A percentile compares a stretch with the other conserved stretches of the same genome.
phyloP scores from a whole-genome alignment of 35 echinoderm and acorn worm genomes.

The Ptychodera flava region DNA sequence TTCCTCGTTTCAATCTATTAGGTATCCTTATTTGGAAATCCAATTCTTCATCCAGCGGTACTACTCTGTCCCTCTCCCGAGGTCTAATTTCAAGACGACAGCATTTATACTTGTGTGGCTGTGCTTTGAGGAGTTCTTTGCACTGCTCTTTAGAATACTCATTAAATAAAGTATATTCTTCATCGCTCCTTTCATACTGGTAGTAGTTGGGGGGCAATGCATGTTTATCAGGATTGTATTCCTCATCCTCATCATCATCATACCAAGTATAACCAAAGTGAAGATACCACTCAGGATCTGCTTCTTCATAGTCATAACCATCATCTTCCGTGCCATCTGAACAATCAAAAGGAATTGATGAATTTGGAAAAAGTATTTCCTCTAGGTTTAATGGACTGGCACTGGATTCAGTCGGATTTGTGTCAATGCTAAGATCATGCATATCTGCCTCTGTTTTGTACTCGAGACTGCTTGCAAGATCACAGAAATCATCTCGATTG shows the following conservation, averaged over 20 bases:
- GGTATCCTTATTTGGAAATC: constrained; percentile 27
- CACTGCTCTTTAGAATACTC: background rate
- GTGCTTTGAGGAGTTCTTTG: background rate
- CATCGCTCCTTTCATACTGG: background rate
- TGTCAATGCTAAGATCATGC: no score
- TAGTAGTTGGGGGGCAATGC: background rate
- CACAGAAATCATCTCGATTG: no score
- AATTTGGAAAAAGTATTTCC: no score
- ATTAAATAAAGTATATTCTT: background rate
- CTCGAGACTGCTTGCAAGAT: no score
- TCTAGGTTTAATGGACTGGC: no score
- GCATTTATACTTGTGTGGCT: background rate
- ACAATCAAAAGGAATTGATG: no score
- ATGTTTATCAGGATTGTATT: background rate
- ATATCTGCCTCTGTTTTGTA: no score
- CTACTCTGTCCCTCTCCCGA: background rate
- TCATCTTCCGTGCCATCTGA: no score
- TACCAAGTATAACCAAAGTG: constrained; percentile 48
- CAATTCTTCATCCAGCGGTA: background rate
- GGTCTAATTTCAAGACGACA: background rate
- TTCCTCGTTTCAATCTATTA: constrained; percentile 40
- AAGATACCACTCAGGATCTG: constrained; percentile 38
- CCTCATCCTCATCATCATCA: constrained; percentile 34
- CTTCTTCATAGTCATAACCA: constrained; percentile 52
- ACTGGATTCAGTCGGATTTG: no score